Percentiles rank a stretch among this genome's conserved stretches.
Evolutionary conservation across 1,140 invertebrate genomes (phyloP).

Genomic region (Linepithema humile): DNA sequence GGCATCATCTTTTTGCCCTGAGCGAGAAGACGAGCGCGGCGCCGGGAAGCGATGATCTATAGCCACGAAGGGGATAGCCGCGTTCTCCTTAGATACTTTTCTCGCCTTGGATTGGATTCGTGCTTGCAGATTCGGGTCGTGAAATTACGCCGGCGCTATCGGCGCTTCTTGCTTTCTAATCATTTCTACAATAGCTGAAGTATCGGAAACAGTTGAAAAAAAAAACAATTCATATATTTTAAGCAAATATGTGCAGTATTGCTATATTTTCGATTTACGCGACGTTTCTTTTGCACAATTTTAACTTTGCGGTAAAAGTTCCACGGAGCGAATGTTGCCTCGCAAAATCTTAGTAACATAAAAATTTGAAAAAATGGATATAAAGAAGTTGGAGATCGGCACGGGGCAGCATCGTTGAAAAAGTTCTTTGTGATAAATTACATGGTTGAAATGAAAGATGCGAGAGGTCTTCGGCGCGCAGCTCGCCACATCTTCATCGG

Average conservation of each 20-base stretch:
- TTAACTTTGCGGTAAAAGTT: background rate
- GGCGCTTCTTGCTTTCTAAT: background rate
- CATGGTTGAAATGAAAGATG: slow-evolving; percentile 34
- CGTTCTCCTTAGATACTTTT: background rate
- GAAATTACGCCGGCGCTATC: slow-evolving; percentile 4
- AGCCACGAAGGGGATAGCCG: background rate
- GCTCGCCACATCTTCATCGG: slow-evolving; percentile 49
- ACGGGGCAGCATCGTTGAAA: background rate
- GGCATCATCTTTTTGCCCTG: slow-evolving; percentile 2
- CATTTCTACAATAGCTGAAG: background rate
- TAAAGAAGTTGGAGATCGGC: background rate
- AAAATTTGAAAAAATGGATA: background rate
- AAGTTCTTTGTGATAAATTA: slow-evolving; percentile 24
- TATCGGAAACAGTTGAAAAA: background rate
- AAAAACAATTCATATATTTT: background rate
- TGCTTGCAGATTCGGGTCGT: background rate
- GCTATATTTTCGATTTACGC: background rate
- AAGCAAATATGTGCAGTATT: background rate
- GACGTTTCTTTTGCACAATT: background rate
- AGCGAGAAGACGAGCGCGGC: slow-evolving; percentile 12
- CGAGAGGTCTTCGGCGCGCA: slow-evolving; percentile 14
- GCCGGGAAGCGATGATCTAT: slow-evolving; percentile 6
- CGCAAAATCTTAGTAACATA: background rate
- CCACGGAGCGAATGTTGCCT: background rate
- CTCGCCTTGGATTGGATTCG: background rate